Evolutionary conservation across 2,888 invertebrate species (phyloP).

Genomic region (Nesidiocoris tenuis): DNA sequence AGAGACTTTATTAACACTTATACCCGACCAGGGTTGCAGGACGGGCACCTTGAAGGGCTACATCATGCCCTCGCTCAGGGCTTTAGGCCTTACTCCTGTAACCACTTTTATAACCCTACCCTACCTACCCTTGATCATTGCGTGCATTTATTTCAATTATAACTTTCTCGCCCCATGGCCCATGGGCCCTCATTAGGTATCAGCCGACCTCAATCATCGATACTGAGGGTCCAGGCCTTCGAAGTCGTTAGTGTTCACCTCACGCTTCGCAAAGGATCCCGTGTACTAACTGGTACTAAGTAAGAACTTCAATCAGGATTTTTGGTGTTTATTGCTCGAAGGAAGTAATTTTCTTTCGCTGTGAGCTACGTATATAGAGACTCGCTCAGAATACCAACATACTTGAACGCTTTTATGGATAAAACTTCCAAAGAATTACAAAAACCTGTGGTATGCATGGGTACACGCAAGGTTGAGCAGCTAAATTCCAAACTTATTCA

Average conservation of each 20-base stretch:
- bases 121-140: neutral
- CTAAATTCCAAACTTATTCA: no score
- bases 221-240: neutral
- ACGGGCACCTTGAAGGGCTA: neutral
- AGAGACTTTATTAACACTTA: conserved; percentile 34
- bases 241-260: neutral
- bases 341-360: no score
- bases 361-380: no score
- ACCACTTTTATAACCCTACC: neutral
- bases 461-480: no score
- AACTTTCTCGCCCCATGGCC: neutral
- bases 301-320: neutral
- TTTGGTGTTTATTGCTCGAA: neutral
- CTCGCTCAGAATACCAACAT: no score
- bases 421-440: no score
- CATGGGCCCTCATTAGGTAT: neutral
- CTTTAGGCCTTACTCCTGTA: neutral
- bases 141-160: neutral
- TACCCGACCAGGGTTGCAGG: conserved; percentile 13
- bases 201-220: neutral
- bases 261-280: neutral
- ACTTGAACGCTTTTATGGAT: no score
- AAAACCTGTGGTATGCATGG: no score
- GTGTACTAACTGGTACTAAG: neutral
- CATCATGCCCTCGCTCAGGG: neutral